Conservation (phyloP, 2,797 vertebrate species). For the Carcharodon carcharias region DNA sequence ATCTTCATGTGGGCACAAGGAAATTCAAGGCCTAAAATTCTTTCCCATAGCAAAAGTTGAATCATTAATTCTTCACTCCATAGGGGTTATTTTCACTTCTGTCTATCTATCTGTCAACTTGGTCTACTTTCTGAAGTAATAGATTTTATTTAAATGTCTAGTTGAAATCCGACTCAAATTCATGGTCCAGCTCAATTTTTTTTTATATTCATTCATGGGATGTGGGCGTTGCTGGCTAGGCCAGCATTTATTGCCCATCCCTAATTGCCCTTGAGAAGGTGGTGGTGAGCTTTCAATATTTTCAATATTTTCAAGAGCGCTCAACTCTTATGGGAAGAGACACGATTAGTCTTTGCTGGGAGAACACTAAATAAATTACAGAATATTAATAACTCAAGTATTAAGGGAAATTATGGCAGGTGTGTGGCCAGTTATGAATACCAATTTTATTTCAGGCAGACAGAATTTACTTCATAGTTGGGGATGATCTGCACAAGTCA, state of each 20-base stretch:
- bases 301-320: neutral
- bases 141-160: neutral
- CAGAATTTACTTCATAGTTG: neutral
- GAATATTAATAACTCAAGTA: neutral
- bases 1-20: neutral
- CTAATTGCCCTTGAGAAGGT: too few relatives aligned
- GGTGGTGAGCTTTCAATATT: too few relatives aligned
- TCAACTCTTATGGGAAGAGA: neutral
- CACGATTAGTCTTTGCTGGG: neutral
- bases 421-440: neutral
- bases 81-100: neutral
- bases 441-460: neutral
- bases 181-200: neutral
- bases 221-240: too few relatives aligned
- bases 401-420: neutral
- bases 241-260: too few relatives aligned
- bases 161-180: neutral
- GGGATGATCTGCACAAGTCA: neutral
- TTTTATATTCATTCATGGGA: too few relatives aligned
- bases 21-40: neutral
- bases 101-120: too few relatives aligned
- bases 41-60: neutral
- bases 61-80: neutral
- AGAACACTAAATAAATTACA: neutral
- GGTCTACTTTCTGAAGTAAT: neutral